Percentiles rank a stretch among this genome's conserved stretches.
Evolutionary conservation across 1,140 invertebrate species (phyloP).

Genomic region (Acromyrmex heyeri): DNA sequence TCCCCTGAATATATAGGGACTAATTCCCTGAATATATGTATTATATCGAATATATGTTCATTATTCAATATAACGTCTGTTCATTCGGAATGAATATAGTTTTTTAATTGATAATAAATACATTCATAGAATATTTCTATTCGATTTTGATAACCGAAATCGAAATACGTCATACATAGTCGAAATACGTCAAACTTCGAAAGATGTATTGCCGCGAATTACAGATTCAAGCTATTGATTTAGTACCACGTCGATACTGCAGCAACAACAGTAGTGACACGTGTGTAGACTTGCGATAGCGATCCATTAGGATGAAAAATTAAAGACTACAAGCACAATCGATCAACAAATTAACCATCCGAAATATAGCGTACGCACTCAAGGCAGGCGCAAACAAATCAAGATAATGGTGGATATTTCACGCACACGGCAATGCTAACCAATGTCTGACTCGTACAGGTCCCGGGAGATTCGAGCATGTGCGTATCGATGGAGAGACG

Average conservation of each 20-base stretch:
- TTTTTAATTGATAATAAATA: no score
- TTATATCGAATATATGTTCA: no score
- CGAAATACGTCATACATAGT: no score
- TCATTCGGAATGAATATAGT: no score
- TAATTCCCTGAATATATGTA: no score
- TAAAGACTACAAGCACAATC: constrained; percentile 54
- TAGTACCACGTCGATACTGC: not conserved
- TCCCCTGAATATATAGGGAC: no score
- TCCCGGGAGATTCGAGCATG: constrained; percentile 70
- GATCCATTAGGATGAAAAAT: constrained; percentile 75
- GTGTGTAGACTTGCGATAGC: constrained; percentile 46
- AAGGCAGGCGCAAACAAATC: constrained; percentile 76
- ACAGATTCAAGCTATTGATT: constrained; percentile 13
- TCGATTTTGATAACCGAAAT: no score
- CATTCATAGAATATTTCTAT: no score
- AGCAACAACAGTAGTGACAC: not conserved
- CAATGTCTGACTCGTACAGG: constrained; percentile 78
- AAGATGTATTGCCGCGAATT: not conserved
- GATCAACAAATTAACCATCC: constrained; percentile 45
- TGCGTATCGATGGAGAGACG: constrained; percentile 76
- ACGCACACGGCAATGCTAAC: constrained; percentile 79
- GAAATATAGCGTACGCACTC: constrained; percentile 61
- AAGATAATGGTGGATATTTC: constrained; percentile 83
- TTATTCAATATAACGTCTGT: no score
- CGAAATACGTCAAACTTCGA: not conserved